Base-by-base conservation (phyloP, 2,888 invertebrate species). In the Itoplectis maculator region DNA sequence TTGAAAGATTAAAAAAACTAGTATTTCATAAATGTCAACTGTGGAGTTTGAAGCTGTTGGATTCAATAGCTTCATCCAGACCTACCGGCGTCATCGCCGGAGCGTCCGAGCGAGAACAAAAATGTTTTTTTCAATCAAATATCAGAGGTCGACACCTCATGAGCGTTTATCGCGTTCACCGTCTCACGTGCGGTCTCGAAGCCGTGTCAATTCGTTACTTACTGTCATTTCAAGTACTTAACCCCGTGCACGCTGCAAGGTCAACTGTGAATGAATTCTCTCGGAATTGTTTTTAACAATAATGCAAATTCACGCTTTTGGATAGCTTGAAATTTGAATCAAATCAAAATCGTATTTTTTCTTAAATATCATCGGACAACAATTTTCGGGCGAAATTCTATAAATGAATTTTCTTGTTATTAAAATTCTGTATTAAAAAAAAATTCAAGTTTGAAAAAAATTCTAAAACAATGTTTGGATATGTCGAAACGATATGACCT, bases 221-320 rank as follows among this genome's bases (percentile, higher is more conserved):
- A 15, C 61, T 40, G 37, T 37, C 61, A 61, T 61, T 61, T 37
- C 18, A 61, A 40, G 61, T 61, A 61, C 61, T 61, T 61, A 61
- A 61, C 61, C 61, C 18, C 61, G 18, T 40, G 37, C 18, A 35
- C 37, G 0, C 35, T 37, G 37, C 61, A 61, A 61, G 61, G 61
- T 40, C 3, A 61, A 37, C 61, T 15, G 37, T 13, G 61, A 40
- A 37, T 61, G 4, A 61, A 37, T 61, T 40, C 37, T 15, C 15
- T 18, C 1, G 8, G 20, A 15, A 35, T n/a, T 35, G 7, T 59
- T 37, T 29, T 59, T 15, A 29, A 13, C 29, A 0, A 9, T 11
- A n/a, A 56, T 13, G 29, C 29, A 4, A 29, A 56, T 56, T 56
- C 5, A 35, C 59, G 59, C 8, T n/a, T 35, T 15, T n/a, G n/a